Base-by-base conservation (phyloP, 1,140 invertebrate species). In the Lasaia peninsularis region DNA sequence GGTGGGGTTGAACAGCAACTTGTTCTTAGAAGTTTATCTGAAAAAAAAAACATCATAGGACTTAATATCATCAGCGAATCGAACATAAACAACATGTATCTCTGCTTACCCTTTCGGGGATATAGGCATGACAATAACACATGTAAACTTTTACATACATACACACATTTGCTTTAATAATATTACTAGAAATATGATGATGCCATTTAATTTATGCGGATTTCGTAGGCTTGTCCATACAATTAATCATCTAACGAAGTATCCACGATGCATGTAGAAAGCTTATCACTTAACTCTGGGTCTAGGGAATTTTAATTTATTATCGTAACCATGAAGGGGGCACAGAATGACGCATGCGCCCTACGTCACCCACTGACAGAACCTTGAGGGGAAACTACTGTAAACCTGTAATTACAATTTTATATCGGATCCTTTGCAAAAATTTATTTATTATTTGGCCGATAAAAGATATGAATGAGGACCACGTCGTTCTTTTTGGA, bases 401-500 rank as follows among this genome's bases (percentile, higher is more conserved):
- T 78, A 73, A 75, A 71, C 64, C 66, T 57, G 70, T 59, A 64
- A 55, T 33, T 65, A 54, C 60, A 54, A 59, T 32, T 35, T 71
- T 57, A 64, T 37, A 59, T 68, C 58, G 65, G 63, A 65, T 67
- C 8, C 12, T 40, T 40, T 40, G 37, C 14, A 40, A 40, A 74
- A 64, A 75, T 84, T 86, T 73, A 75, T 71, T 63, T 65, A 77
- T 50, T 62, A 79, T 73, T 71, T 71, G 80, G 61, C 71, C 69
- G 56, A 72, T 68, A 80, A 79, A 84, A 90, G 91, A 90, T 91
- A 91, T 92, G 91, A 91, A 90, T 92, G 93, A 93, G 91, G 93
- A 92, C 93, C 92, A 93, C 93, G 91, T 92, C 91, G 89, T 92
- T 93, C 89, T 91, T 93, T 73, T 90, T 93, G 88, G 92, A 94